Conservation (phyloP, 2,113 vertebrate species). For the Trematomus loennbergii region DNA sequence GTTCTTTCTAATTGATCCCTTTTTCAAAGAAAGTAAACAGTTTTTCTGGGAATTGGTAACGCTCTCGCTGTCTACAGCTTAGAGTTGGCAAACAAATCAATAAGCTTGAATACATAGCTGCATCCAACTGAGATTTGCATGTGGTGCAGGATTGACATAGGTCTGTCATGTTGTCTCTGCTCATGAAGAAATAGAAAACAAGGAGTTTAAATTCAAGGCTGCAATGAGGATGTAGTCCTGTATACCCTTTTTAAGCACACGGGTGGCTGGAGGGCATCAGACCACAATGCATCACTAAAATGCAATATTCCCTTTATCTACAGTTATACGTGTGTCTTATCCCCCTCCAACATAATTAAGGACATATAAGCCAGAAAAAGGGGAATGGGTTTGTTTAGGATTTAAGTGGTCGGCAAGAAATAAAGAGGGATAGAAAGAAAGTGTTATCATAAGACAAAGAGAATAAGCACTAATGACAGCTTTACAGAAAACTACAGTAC, state of each 20-base stretch:
- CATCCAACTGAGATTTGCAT: conserved; percentile 27
- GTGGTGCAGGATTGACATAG: conserved; percentile 1
- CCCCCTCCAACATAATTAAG: not conserved
- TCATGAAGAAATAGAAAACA: not conserved
- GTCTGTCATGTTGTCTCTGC: conserved; percentile 22
- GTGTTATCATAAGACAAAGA: not conserved
- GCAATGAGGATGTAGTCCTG: not conserved
- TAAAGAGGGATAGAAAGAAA: not conserved
- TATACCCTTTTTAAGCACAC: not conserved
- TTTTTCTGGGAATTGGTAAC: conserved; percentile 25
- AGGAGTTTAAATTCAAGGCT: conserved; percentile 8
- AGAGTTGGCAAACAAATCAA: conserved; percentile 62
- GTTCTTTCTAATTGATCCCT: conserved; percentile 21
- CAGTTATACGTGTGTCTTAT: not conserved
- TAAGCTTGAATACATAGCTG: conserved; percentile 41
- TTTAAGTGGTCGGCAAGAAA: not conserved
- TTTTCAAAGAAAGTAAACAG: conserved; percentile 21
- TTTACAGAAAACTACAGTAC: not conserved
- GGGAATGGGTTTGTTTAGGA: not conserved
- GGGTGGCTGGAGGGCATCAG: not conserved
- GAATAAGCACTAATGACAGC: conserved; percentile 39
- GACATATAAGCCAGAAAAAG: not conserved
- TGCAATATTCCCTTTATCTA: not conserved
- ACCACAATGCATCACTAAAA: not conserved
- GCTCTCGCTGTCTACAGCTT: conserved; percentile 29